These are phyloP conservation scores for Clepsis dumicolana DNA, from an alignment of 2,888 invertebrate genomes.

Conservation along the genomic window DNA sequence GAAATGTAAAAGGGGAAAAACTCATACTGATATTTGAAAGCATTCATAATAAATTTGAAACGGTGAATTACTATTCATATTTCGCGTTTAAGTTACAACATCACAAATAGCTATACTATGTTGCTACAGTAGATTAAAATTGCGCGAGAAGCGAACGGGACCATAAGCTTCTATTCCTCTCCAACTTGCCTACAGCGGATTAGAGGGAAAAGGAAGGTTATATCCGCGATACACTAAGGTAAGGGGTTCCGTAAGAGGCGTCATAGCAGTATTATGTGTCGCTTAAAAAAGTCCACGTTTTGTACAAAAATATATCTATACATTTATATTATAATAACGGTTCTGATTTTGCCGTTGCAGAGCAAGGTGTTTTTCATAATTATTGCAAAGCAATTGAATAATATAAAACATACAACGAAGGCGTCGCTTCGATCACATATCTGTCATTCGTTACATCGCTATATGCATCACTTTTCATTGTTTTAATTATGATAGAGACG, in stretches of 20 bases:
- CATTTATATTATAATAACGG: constrained; percentile 1
- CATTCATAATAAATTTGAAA: background rate
- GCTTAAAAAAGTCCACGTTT: background rate
- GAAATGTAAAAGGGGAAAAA: background rate
- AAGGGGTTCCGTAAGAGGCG: background rate
- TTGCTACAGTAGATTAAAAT: constrained; percentile 1
- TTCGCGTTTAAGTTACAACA: background rate
- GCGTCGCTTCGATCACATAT: background rate
- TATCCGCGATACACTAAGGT: background rate
- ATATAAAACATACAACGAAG: background rate
- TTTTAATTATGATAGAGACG: background rate
- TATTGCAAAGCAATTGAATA: background rate
- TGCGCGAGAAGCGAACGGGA: constrained; percentile 8
- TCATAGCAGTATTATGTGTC: background rate
- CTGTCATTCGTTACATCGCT: background rate
- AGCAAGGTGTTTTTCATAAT: background rate
- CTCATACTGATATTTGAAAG: background rate
- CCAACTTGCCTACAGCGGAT: background rate
- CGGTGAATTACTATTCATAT: background rate
- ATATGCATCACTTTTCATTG: background rate
- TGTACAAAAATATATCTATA: constrained; percentile 26
- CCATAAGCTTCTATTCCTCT: background rate
- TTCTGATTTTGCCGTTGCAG: background rate
- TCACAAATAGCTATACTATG: constrained; percentile 7
- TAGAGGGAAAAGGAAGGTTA: background rate